Evolutionary conservation across 2,888 invertebrate genomes (phyloP).

Genomic region (Creontiades dilutus): DNA sequence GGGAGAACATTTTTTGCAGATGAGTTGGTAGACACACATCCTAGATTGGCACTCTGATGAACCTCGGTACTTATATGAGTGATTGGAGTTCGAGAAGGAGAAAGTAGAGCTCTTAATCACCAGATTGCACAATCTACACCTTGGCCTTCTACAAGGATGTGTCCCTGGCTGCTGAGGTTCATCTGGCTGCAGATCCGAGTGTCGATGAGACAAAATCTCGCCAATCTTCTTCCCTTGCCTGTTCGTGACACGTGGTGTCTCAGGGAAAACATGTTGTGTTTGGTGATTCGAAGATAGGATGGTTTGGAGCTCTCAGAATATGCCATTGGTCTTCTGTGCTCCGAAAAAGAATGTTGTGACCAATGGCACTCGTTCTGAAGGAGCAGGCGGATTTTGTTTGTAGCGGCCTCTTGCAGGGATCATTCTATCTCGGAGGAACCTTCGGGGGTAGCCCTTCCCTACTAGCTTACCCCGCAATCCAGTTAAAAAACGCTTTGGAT

Average conservation of each 20-base stretch:
- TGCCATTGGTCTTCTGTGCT: too few species aligned
- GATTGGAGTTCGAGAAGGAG: neutral
- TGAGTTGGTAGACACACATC: neutral
- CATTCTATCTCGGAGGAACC: too few species aligned
- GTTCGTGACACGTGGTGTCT: neutral
- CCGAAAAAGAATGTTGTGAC: too few species aligned
- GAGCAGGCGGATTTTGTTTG: too few species aligned
- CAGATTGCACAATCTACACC: neutral
- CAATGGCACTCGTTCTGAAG: too few species aligned
- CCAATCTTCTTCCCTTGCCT: neutral
- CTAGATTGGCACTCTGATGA: neutral
- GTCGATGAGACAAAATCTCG: neutral
- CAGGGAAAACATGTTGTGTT: neutral
- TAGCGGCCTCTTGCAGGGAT: too few species aligned
- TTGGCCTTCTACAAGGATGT: neutral
- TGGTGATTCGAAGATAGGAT: too few species aligned
- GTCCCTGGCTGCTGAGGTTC: neutral
- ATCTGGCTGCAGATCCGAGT: neutral
- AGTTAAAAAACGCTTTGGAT: too few species aligned
- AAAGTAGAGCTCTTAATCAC: neutral
- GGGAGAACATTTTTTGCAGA: constrained; percentile 1
- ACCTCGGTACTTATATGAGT: neutral
- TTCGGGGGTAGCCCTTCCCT: too few species aligned
- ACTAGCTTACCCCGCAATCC: too few species aligned
- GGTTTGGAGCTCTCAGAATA: too few species aligned